Percentiles rank a stretch among this genome's conserved stretches.
Evolutionary conservation across 2,888 invertebrate genomes (phyloP).

Genomic region (Diplazon laetatorius): DNA sequence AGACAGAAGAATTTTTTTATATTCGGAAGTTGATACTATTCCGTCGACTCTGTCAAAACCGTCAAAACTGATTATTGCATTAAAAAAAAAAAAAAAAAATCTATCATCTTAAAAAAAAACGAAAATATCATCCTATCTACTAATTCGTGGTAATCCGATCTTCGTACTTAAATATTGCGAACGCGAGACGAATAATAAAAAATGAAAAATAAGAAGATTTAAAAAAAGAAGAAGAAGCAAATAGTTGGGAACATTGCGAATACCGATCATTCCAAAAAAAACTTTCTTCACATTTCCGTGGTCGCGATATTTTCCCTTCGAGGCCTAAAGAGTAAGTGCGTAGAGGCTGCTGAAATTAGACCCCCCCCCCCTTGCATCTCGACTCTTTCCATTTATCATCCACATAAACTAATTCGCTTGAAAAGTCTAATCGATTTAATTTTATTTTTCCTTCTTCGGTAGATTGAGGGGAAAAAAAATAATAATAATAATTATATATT

Average conservation of each 20-base stretch:
- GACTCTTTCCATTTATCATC: constrained; percentile 21
- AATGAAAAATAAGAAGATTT: no score
- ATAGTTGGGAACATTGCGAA: constrained; percentile 11
- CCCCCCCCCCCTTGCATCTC: constrained; percentile 9
- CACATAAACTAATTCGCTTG: no score
- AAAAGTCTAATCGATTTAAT: no score
- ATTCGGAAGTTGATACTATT: constrained; percentile 42
- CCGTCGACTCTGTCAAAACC: constrained; percentile 31
- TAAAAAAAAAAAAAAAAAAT: constrained; percentile 30
- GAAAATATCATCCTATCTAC: constrained; percentile 53
- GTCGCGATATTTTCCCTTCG: constrained; percentile 30
- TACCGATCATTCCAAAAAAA: constrained; percentile 20
- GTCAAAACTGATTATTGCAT: constrained; percentile 22
- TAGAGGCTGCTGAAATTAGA: constrained; percentile 16
- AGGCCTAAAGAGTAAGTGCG: constrained; percentile 39
- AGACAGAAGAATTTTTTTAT: constrained; percentile 43
- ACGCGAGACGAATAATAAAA: no score
- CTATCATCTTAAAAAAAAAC: constrained; percentile 52
- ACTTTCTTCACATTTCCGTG: neutral
- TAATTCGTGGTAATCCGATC: constrained; percentile 51
- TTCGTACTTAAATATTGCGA: constrained; percentile 53
- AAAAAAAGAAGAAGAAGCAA: constrained; percentile 3
- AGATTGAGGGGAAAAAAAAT: no score
- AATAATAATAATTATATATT: no score
- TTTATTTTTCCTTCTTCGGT: no score